These are phyloP conservation scores for Anguilla marmorata DNA, from an alignment of 2,797 vertebrate genomes.

Conservation along the genomic window DNA sequence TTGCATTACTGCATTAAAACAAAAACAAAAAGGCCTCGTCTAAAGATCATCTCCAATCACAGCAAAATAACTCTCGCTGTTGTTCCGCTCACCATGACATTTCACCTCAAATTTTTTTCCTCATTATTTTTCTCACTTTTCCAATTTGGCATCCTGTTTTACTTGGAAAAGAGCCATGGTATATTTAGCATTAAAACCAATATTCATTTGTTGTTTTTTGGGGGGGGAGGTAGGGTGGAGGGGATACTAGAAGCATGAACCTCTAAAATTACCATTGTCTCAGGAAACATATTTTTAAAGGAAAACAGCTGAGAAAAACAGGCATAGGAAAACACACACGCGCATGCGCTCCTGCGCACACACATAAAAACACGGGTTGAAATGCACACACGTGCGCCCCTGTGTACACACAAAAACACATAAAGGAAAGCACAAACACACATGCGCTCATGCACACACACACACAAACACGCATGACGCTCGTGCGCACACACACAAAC, in stretches of 20 bases:
- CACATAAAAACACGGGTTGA: background rate
- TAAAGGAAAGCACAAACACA: slow-evolving; percentile 12
- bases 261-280: slow-evolving; percentile 27
- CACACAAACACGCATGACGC: background rate
- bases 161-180: slow-evolving; percentile 44
- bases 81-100: slow-evolving; percentile 25
- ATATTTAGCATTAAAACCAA: slow-evolving; percentile 47
- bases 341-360: background rate
- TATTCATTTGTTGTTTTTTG: slow-evolving; percentile 35
- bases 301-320: slow-evolving; percentile 27
- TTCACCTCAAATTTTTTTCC: background rate
- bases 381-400: background rate
- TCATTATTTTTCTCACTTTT: slow-evolving; percentile 39
- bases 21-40: slow-evolving; percentile 11
- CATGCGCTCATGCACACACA: background rate
- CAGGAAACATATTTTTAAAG: slow-evolving; percentile 11
- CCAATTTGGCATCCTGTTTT: slow-evolving; percentile 53
- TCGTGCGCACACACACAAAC: background rate
- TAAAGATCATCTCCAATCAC: slow-evolving; percentile 15
- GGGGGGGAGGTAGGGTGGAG: slow-evolving; percentile 19
- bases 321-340: slow-evolving; percentile 24
- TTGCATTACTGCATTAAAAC: slow-evolving; percentile 68
- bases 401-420: background rate
- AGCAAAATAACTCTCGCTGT: background rate
- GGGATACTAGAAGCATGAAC: slow-evolving; percentile 41